Conservation (phyloP, 2,888 invertebrate genomes). For the Flabesymbios commensalis region DNA sequence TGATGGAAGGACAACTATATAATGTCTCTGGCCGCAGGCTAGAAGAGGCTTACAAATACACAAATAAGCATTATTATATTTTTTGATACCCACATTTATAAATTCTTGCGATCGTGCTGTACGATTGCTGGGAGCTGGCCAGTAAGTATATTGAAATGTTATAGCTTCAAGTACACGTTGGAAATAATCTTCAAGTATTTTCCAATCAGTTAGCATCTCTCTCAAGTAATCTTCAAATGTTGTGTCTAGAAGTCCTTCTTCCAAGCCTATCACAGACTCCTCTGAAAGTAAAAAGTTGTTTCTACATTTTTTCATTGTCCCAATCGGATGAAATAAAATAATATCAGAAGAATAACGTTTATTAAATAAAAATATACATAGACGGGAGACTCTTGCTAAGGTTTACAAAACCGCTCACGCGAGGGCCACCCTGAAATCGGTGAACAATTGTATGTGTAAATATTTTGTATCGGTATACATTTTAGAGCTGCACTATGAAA, state of each 20-base stretch:
- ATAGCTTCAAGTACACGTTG: constrained; percentile 49
- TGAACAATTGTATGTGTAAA: no score
- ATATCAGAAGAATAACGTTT: no score
- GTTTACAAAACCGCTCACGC: no score
- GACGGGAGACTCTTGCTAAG: no score
- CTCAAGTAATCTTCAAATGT: constrained; percentile 42
- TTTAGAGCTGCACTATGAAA: no score
- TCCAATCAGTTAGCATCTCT: constrained; percentile 44
- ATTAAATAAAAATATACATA: no score
- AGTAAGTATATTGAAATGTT: constrained; percentile 60
- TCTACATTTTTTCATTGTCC: no score
- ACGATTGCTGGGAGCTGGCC: constrained; percentile 57
- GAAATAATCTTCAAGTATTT: constrained; percentile 35
- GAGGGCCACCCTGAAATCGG: no score
- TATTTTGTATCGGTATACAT: no score
- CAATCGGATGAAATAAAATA: no score
- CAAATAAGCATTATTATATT: not conserved
- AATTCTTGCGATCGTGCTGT: constrained; percentile 51
- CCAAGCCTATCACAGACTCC: constrained; percentile 6
- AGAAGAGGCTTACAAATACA: not conserved
- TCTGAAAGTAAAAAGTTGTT: not conserved
- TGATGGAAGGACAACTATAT: not conserved
- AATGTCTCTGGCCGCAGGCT: no score
- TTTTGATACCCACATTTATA: constrained; percentile 47
- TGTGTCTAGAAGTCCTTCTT: constrained; percentile 24